These are phyloP conservation scores for Darevskia nairensis DNA, from an alignment of 2,797 vertebrate genomes.

Conservation along the genomic window DNA sequence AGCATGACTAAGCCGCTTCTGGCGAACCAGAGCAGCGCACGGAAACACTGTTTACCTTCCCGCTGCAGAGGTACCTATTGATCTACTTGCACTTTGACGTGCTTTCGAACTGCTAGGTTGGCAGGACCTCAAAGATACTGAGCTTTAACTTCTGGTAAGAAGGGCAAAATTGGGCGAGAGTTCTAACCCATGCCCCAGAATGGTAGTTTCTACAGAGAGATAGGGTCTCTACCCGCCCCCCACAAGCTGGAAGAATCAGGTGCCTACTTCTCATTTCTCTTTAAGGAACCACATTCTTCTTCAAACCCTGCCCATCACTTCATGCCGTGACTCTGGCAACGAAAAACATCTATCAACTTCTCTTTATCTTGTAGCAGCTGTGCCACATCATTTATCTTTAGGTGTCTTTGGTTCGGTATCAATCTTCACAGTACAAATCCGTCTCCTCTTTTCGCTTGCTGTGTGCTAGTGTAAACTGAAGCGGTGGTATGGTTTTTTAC, in stretches of 20 bases:
- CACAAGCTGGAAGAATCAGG: not conserved
- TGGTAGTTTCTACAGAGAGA: not conserved
- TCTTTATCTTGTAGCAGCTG: slow-evolving; percentile 16
- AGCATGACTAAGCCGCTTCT: no score
- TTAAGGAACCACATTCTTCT: not conserved
- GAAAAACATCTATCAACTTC: not conserved
- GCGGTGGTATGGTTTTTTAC: not conserved
- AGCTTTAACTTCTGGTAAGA: not conserved
- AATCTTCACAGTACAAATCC: not conserved
- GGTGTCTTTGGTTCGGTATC: slow-evolving; percentile 14
- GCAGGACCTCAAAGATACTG: not conserved
- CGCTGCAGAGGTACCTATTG: no score
- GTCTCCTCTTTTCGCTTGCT: not conserved
- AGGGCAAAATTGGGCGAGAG: not conserved
- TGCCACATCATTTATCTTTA: slow-evolving; percentile 4
- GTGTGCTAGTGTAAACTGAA: not conserved
- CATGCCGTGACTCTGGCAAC: not conserved
- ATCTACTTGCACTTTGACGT: no score
- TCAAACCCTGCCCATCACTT: not conserved
- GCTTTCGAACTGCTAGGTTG: no score
- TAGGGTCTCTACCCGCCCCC: not conserved
- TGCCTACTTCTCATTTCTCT: not conserved
- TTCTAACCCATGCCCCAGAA: not conserved
- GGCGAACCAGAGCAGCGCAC: no score
- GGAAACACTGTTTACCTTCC: no score